These are phyloP conservation scores for Pseudomyrmex flavicornis DNA, from an alignment of 1,140 invertebrate genomes.

Conservation along the genomic window DNA sequence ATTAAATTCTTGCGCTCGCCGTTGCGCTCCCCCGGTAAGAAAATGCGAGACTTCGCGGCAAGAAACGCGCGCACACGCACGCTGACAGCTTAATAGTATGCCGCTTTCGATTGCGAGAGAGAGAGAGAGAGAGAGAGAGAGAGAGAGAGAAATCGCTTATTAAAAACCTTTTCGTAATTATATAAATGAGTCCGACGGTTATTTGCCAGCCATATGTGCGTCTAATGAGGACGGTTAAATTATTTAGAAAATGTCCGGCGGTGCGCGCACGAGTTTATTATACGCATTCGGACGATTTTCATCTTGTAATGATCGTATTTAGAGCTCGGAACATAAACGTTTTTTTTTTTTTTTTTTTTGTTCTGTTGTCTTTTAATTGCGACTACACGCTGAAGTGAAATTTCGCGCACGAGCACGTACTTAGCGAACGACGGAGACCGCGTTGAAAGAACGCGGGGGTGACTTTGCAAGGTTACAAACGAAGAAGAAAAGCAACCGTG, in stretches of 20 bases:
- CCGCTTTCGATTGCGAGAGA: constrained; percentile 20
- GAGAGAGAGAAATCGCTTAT: constrained; percentile 33
- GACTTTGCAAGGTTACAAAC: not conserved
- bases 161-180: constrained; percentile 48
- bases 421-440: not conserved
- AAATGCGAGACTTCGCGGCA: constrained; percentile 27
- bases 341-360: too few relatives aligned
- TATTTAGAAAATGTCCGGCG: constrained; percentile 43
- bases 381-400: not conserved
- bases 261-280: not conserved
- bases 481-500: constrained; percentile 6
- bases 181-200: constrained; percentile 16
- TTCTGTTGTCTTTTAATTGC: not conserved
- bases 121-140: not conserved
- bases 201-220: constrained; percentile 38
- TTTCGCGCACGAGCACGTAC: not conserved
- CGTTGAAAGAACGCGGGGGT: not conserved
- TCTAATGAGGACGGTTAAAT: constrained; percentile 39
- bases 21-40: not conserved
- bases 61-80: constrained; percentile 8
- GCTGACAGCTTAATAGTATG: constrained; percentile 38
- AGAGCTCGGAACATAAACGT: not conserved
- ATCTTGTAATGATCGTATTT: constrained; percentile 21
- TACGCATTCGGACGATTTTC: not conserved
- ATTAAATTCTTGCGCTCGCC: constrained; percentile 23